Base-by-base conservation (phyloP, 2,888 invertebrate species). In the Agrochola lota region DNA sequence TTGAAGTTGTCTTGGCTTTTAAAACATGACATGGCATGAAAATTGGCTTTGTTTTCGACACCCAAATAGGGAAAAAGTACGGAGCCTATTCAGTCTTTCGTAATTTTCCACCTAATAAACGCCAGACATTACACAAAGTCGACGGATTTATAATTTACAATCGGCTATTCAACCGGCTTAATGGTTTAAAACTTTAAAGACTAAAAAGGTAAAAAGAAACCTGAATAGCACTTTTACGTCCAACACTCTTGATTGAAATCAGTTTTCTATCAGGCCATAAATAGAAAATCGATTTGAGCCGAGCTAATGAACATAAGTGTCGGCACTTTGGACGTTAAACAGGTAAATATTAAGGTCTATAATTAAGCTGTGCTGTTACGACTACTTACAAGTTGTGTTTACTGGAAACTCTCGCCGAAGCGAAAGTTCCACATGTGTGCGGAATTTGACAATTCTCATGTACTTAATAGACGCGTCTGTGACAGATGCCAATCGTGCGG, bases 331-430 rank as follows among this genome's bases (percentile, higher is more conserved):
- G 90, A 91, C 90, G 87, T 91, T 91, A 90, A 92, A 90, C 90
- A 87, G 85, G 90, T 92, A 90, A 90, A 91, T 90, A 89, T 89
- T 90, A 90, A 87, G 88, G 89, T 88, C 81, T 80, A 87, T 88
- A 86, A 87, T 87, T 88, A 89, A 76, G 77, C 62, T 85, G 89
- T 88, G 91, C 91, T 89, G 89, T 89, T 91, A 89, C 86, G 85
- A 69, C n/a, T 62, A n/a, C 52, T 12, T 57, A 57, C 63, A 40
- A 83, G 84, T 87, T 86, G 88, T 89, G 91, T 91, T 91, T 89
- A 90, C 90, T 91, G 90, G 92, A 90, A 92, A 92, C 90, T 91
- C 88, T 93, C 95, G 94, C 95, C 94, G 93, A 90, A 94, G 94
- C 93, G 95, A 95, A 95, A 95, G 95, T 95, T 79, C 89, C 90